These are phyloP conservation scores for Danio kyathit DNA, from an alignment of 2,797 vertebrate species.

Conservation along the genomic window DNA sequence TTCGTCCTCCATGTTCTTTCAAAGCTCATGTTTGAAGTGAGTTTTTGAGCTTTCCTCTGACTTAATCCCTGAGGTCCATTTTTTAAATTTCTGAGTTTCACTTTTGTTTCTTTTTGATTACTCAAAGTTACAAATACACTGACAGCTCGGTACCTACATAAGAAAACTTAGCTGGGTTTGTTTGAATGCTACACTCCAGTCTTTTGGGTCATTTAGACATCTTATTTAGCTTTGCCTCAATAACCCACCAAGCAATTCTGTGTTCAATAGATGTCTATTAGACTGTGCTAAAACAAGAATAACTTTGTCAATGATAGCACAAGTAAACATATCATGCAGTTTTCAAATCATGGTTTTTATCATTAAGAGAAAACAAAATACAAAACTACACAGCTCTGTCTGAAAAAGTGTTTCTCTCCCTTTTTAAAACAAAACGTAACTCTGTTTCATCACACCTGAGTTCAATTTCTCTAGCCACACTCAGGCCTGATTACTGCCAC, in stretches of 20 bases:
- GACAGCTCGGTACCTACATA: neutral
- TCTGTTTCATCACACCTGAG: no score
- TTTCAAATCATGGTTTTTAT: no score
- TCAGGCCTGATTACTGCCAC: no score
- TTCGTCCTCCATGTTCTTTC: constrained; percentile 16
- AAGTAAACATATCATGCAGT: no score
- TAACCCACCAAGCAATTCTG: neutral
- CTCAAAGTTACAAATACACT: neutral
- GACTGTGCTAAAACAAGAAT: no score
- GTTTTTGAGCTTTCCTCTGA: neutral
- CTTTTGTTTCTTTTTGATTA: constrained; percentile 16
- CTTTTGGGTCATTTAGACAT: constrained; percentile 11
- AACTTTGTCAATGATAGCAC: no score
- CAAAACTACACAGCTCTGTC: no score
- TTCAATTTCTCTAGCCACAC: no score
- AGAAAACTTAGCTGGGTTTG: constrained; percentile 13
- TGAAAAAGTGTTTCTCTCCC: no score
- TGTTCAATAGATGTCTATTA: no score
- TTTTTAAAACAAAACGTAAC: no score
- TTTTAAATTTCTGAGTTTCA: neutral
- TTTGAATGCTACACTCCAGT: neutral
- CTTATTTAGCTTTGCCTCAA: neutral
- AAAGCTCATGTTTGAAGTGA: neutral
- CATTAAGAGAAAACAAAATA: no score
- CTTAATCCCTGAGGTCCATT: constrained; percentile 6